Base-by-base conservation (phyloP, 2,888 invertebrate genomes). In the Automeris io region DNA sequence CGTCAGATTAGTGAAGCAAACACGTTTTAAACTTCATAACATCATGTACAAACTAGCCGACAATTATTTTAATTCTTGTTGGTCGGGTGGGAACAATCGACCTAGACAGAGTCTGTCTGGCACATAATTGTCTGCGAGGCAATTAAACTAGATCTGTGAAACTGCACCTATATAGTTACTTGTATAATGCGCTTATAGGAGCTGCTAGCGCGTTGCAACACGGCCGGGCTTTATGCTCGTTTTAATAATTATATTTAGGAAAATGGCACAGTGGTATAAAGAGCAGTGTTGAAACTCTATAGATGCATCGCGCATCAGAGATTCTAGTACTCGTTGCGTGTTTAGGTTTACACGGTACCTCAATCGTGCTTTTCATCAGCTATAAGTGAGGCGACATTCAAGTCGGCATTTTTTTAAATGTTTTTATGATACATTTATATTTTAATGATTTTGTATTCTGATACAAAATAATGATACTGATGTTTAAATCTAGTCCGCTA, bases 81-180 rank as follows among this genome's bases (percentile, higher is more conserved):
- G 51, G 54, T 58, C 56, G 51, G 61, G 59, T 59, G 63, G 46
- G 59, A 66, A 65, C 69, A 64, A 72, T 70, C 74, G 76, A 77
- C 77, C 78, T 72, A 78, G 74, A 74, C 74, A 69, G 69, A 67
- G 61, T 69, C 67, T 69, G 77, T 76, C 79, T 78, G 77, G 66
- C 65, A 53, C 62, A 72, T 78, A 76, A 75, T 77, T 75, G 75
- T 72, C 74, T 66, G 65, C 62, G 61, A 61, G 67, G 70, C 74
- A 77, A 78, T 78, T 75, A 76, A 73, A 72, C 67, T 62, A 48
- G 52, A 62, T 65, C 64, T 57, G 60, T 63, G 57, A 61, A 63
- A 67, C 60, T 59, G 51, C 61, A 60, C 45, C 50, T 50, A 56
- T 40, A 41, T 41, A 49, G 47, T 48, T 42, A 44, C 43, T 39